A percentile compares a stretch with the other conserved stretches of the same genome.
These are phyloP conservation scores for Aphaenogaster rudis DNA, from an alignment of 1,140 invertebrate genomes.

Conservation along the genomic window DNA sequence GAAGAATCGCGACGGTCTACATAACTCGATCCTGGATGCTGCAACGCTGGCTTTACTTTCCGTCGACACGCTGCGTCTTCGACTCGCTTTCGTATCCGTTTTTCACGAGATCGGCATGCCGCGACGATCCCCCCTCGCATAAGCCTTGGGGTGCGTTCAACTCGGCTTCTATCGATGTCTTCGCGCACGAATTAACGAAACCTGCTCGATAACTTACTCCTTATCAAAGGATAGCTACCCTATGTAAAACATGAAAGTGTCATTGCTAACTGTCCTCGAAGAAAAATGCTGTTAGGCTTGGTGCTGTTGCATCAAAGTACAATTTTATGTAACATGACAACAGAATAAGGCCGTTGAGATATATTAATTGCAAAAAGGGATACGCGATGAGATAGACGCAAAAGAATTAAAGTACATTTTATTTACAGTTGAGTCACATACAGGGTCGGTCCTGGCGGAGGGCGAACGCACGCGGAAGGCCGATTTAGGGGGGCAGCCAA, in stretches of 20 bases:
- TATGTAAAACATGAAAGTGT: neutral
- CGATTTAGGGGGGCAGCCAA: too few species aligned
- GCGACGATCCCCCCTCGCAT: neutral
- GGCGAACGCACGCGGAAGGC: too few species aligned
- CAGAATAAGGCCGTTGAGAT: too few species aligned
- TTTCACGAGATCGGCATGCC: slow-evolving; percentile 39
- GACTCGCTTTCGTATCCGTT: slow-evolving; percentile 44
- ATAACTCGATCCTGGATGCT: slow-evolving; percentile 48
- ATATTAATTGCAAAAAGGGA: too few species aligned
- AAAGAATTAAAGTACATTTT: too few species aligned
- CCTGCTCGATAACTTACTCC: neutral
- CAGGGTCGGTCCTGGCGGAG: too few species aligned
- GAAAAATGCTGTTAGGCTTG: neutral
- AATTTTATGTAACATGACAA: too few species aligned
- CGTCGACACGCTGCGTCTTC: neutral
- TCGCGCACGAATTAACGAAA: slow-evolving; percentile 10
- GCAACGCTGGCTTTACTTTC: slow-evolving; percentile 51
- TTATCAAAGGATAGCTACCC: neutral
- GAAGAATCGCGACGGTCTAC: slow-evolving; percentile 53
- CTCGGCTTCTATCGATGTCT: slow-evolving; percentile 2
- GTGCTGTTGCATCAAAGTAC: too few species aligned
- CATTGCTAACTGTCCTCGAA: neutral
- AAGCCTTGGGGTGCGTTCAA: neutral
- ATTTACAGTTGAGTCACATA: too few species aligned
- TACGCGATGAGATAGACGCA: too few species aligned